Percentiles rank a stretch among this genome's conserved stretches.
These are phyloP conservation scores for Crax fasciolata DNA, from an alignment of 2,797 vertebrate species.

Conservation along the genomic window DNA sequence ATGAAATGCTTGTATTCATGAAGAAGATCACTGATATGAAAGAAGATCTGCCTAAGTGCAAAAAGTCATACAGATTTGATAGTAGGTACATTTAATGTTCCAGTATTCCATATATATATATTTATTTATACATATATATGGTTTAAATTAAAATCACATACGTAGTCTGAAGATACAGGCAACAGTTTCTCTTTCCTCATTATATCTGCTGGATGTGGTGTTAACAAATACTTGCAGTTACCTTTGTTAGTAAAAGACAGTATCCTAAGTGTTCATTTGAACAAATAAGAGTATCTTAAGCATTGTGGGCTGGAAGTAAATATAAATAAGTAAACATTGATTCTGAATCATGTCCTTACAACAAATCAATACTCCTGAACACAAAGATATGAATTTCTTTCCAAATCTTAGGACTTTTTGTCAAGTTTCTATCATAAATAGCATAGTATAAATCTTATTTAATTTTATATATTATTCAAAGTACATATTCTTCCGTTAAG, in stretches of 20 bases:
- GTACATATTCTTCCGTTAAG: background rate
- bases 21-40: background rate
- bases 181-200: background rate
- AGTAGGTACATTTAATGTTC: background rate
- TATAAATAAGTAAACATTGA: background rate
- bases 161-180: background rate
- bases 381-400: background rate
- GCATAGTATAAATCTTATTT: background rate
- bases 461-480: background rate
- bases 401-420: background rate
- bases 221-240: background rate
- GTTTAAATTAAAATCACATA: background rate
- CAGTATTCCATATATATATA: background rate
- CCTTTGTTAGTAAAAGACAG: background rate
- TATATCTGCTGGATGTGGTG: background rate
- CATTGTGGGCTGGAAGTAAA: background rate
- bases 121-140: background rate
- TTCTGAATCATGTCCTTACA: slow-evolving; percentile 23
- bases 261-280: background rate
- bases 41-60: fast-evolving
- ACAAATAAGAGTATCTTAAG: background rate
- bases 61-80: background rate
- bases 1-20: background rate
- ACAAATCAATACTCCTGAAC: background rate
- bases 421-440: background rate